Evolutionary conservation across 2,888 invertebrate genomes (phyloP).

Genomic region (Andrena praecox): DNA sequence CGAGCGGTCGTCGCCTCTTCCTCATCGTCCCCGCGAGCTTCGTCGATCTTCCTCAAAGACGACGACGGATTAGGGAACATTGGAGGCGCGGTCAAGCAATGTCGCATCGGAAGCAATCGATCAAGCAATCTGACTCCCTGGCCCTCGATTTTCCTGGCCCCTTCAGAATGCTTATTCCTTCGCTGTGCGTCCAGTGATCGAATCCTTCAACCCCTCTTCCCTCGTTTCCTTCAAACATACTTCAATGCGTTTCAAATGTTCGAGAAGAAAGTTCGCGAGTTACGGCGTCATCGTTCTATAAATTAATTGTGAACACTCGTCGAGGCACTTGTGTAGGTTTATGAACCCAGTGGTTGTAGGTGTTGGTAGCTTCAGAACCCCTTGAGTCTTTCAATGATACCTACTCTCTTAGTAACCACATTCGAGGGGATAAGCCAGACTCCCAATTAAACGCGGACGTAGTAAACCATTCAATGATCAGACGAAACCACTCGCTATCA

Average conservation of each 20-base stretch:
- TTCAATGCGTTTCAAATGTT: background rate
- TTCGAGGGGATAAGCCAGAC: too few relatives aligned
- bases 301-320: too few relatives aligned
- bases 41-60: constrained; percentile 48
- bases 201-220: constrained; percentile 18
- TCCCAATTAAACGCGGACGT: too few relatives aligned
- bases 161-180: constrained; percentile 28
- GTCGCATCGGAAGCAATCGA: constrained; percentile 66
- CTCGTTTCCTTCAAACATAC: constrained; percentile 22
- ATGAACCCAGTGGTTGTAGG: too few relatives aligned
- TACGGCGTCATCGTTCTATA: too few relatives aligned
- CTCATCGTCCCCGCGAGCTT: constrained; percentile 27
- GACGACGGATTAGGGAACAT: constrained; percentile 51
- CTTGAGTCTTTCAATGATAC: too few relatives aligned
- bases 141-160: constrained; percentile 41
- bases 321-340: too few relatives aligned
- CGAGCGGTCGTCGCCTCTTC: constrained; percentile 22
- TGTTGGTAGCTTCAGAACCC: too few relatives aligned
- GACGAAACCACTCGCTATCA: too few relatives aligned
- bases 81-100: constrained; percentile 40
- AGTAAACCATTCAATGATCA: too few relatives aligned
- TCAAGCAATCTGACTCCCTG: constrained; percentile 62
- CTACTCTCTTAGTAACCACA: too few relatives aligned
- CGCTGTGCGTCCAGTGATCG: constrained; percentile 34
- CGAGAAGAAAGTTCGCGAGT: background rate